These are phyloP conservation scores for Picus viridis DNA, from an alignment of 2,797 vertebrate genomes.

Conservation along the genomic window DNA sequence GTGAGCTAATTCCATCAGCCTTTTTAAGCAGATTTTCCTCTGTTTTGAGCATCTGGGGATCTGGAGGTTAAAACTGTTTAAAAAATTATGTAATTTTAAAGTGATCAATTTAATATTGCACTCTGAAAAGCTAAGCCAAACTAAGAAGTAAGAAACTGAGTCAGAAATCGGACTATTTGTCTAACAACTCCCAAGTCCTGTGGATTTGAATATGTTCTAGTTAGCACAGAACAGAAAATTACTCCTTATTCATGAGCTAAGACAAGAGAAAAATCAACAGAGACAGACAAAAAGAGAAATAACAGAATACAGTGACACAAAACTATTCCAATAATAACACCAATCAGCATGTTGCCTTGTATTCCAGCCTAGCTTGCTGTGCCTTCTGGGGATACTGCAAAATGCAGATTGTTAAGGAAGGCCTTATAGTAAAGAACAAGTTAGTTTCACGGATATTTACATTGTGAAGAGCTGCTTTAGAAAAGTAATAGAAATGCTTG, in stretches of 20 bases:
- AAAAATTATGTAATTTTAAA: background rate
- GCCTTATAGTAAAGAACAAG: background rate
- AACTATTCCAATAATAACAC: background rate
- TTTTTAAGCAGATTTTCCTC: background rate
- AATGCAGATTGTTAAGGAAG: background rate
- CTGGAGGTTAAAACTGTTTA: background rate
- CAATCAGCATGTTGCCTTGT: background rate
- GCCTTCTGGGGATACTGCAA: background rate
- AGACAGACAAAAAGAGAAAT: background rate
- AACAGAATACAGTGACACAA: background rate
- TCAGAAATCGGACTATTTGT: background rate
- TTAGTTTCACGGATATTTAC: background rate
- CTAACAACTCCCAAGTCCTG: background rate
- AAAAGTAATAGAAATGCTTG: background rate
- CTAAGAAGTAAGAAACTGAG: background rate
- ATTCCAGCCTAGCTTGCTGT: background rate
- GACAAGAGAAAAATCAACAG: background rate
- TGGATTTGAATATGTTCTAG: background rate
- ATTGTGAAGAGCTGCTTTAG: background rate
- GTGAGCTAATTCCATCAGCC: background rate
- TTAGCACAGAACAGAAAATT: background rate
- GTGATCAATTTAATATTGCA: background rate
- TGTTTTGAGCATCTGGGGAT: background rate
- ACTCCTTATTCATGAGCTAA: background rate
- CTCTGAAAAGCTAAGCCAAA: background rate